Conservation (phyloP, 2,113 vertebrate species). For the Pipa parva region DNA sequence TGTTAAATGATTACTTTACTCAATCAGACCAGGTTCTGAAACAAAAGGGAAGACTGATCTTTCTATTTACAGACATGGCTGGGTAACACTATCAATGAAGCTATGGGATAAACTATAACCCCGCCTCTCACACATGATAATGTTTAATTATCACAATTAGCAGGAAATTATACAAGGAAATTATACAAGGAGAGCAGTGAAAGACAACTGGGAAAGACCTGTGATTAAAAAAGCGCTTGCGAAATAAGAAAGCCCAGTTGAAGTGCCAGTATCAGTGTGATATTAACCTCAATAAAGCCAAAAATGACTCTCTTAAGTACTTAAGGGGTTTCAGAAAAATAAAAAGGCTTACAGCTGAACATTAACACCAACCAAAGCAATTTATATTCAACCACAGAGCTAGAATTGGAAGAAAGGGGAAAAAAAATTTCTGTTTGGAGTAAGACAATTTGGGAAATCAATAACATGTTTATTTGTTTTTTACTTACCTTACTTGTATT, state of each 20-base stretch:
- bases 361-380: slow-evolving; percentile 22
- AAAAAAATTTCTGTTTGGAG: too few relatives aligned
- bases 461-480: too few relatives aligned
- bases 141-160: too few relatives aligned
- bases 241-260: neutral
- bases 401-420: neutral
- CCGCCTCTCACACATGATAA: neutral
- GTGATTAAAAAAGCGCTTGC: neutral
- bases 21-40: too few relatives aligned
- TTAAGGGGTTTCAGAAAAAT: slow-evolving; percentile 16
- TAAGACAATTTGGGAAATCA: too few relatives aligned
- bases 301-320: slow-evolving; percentile 18
- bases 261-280: neutral
- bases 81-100: too few relatives aligned
- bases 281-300: slow-evolving; percentile 15
- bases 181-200: neutral
- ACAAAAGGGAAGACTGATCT: too few relatives aligned
- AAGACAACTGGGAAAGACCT: neutral
- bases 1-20: too few relatives aligned
- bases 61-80: too few relatives aligned
- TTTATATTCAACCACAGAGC: slow-evolving; percentile 22
- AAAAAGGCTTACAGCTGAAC: slow-evolving; percentile 12
- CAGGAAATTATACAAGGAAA: neutral
- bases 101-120: neutral
- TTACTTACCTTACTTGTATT: too few relatives aligned